Evolutionary conservation across 2,797 vertebrate genomes (phyloP).

Genomic region (Picus viridis): DNA sequence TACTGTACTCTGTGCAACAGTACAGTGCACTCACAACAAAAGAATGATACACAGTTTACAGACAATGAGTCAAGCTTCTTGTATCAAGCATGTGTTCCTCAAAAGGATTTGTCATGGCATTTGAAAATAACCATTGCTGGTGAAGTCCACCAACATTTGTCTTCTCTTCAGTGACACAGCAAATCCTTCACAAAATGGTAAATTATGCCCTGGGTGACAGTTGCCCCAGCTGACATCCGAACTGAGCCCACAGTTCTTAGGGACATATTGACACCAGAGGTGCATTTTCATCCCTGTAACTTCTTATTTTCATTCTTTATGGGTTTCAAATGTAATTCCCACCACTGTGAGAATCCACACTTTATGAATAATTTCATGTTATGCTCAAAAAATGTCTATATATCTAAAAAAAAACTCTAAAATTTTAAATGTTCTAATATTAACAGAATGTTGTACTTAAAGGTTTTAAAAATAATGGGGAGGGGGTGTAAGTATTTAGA

Average conservation of each 20-base stretch:
- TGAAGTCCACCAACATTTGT: background rate
- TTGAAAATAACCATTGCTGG: background rate
- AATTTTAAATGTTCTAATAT: background rate
- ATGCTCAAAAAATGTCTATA: background rate
- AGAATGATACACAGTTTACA: background rate
- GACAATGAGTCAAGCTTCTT: slow-evolving; percentile 22
- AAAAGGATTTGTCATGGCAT: background rate
- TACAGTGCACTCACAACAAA: background rate
- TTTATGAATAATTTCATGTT: background rate
- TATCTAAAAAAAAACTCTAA: background rate
- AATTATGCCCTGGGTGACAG: background rate
- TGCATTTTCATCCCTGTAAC: background rate
- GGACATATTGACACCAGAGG: background rate
- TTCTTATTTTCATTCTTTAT: fast-evolving
- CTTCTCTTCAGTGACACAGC: slow-evolving; percentile 26
- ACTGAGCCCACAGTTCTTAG: background rate
- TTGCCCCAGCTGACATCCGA: background rate
- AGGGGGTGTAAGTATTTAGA: background rate
- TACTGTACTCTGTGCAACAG: background rate
- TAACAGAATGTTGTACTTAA: background rate
- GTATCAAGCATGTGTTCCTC: background rate
- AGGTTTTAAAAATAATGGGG: background rate
- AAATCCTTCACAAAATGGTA: slow-evolving; percentile 14
- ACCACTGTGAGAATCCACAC: background rate
- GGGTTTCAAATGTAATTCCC: background rate